Base-by-base conservation (phyloP, 23 tunicate genomes). In the Halocynthia aurantium region DNA sequence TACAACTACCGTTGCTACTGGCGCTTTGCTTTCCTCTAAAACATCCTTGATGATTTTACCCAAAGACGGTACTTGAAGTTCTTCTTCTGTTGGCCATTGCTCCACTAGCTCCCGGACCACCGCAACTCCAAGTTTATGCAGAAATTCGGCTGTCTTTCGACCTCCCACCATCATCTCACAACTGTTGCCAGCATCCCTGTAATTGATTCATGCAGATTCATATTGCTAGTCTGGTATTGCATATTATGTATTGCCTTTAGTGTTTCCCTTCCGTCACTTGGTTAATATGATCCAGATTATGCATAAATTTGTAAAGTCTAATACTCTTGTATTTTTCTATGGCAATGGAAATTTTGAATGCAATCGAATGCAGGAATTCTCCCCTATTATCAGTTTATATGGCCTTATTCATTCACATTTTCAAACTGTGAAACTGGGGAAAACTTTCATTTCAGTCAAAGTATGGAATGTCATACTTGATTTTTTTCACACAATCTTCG, bases 31-130 rank as follows among this genome's bases (percentile, higher is more conserved):
- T 15, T 69, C 52, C 73, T 72, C 84, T 10, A 50, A 58, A 6
- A 51, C 31, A 50, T 52, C 77, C 10, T 21, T 50, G 58, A 53
- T 52, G 40, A 70, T 13, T 65, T 65, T 66, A 67, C 65, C 53
- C 10, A 80, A 58, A 22, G 72, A 22, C 18, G 81, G 71, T 7
- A 77, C 81, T 22, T 40, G 17, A 18, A 77, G 15, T 40, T 77
- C 71, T 11, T 77, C 53, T 62, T 82, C 78, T 6, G 65, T 70
- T 6, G 98, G 98, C 98, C 98, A 92, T 44, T 77, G 83, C n/a
- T 86, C 76, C 10, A 86, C 56, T 50, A 92, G 64, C 50, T 92
- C 92, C 7, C 51, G 49, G 49, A 55, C 82, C 0, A 86, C 71
- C 6, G 60, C 79, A 31, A 92, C 62, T 17, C 67, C 79, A 7